Conservation (phyloP, 30 jellyfish, hydroid and myxozoan genomes). For the Turritopsis dohrnii region DNA sequence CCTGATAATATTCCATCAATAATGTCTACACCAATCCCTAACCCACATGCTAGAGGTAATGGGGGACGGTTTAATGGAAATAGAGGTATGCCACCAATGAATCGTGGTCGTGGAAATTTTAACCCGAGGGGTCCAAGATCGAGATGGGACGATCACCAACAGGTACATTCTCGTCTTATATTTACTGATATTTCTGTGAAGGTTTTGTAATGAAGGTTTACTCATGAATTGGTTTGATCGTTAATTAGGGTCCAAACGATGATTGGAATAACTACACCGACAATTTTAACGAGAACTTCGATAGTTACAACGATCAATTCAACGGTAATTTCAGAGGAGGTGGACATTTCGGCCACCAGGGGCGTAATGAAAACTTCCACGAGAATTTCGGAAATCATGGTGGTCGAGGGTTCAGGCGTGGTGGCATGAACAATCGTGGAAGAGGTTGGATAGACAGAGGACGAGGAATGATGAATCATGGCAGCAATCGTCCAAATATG, state of each 20-base stretch:
- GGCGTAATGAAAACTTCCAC: not conserved
- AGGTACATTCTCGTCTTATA: not conserved
- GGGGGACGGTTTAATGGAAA: conserved; percentile 3
- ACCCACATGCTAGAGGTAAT: conserved; percentile 4
- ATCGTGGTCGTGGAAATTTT: conserved; percentile 18
- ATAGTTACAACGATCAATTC: conserved; percentile 10
- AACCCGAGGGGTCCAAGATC: conserved; percentile 17
- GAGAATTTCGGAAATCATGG: not conserved
- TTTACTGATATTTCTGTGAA: not conserved
- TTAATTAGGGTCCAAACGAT: not conserved
- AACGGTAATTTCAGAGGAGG: not conserved
- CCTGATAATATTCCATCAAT: not conserved
- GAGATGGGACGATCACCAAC: conserved; percentile 21
- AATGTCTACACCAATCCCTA: conserved; percentile 5
- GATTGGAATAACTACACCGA: conserved; percentile 20
- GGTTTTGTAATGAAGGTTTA: not conserved
- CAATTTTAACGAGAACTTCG: not conserved
- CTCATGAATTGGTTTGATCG: not conserved
- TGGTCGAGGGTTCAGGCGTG: conserved; percentile 20
- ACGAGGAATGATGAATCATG: conserved; percentile 17
- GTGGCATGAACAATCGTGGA: not conserved
- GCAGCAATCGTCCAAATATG: conserved; percentile 4
- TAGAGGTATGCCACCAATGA: conserved; percentile 29
- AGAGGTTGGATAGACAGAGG: not conserved
- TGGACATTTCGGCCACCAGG: conserved; percentile 3